These are phyloP conservation scores for Calidris pygmaea DNA, from an alignment of 2,113 vertebrate species.

Conservation along the genomic window DNA sequence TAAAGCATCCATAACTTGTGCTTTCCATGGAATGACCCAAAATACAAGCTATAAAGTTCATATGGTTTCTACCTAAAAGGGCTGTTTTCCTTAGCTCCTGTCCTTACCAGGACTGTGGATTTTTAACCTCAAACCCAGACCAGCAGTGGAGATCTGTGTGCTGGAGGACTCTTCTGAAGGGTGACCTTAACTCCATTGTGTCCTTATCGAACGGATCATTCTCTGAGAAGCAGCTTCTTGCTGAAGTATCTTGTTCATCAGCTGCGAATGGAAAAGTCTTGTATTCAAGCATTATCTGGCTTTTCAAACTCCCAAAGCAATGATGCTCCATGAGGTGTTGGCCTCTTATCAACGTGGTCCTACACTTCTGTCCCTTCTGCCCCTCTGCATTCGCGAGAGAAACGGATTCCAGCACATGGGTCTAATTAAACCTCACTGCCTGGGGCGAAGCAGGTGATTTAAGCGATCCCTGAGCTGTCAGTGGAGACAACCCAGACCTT, in stretches of 20 bases:
- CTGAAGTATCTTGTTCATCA: neutral
- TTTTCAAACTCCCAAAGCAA: neutral
- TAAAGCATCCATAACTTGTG: neutral
- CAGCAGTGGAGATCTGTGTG: neutral
- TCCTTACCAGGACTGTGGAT: too few species aligned
- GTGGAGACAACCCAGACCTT: neutral
- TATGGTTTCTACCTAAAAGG: too few species aligned
- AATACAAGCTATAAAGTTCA: too few species aligned
- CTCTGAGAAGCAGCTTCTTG: neutral
- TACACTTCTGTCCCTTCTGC: too few species aligned
- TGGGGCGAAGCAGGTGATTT: neutral
- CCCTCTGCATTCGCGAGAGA: neutral
- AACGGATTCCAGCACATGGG: neutral
- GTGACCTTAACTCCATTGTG: neutral
- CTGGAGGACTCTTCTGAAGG: neutral
- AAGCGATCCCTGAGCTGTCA: neutral
- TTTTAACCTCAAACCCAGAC: neutral
- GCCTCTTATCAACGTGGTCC: neutral
- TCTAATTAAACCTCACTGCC: neutral
- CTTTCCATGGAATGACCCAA: too few species aligned
- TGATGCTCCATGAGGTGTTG: accelerated
- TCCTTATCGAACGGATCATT: accelerated
- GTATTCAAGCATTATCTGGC: too few species aligned
- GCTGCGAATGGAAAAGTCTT: neutral
- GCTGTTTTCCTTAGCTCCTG: neutral